Evolutionary conservation across 2,113 vertebrate species (phyloP).

Genomic region (Pelecanoides urinatrix): DNA sequence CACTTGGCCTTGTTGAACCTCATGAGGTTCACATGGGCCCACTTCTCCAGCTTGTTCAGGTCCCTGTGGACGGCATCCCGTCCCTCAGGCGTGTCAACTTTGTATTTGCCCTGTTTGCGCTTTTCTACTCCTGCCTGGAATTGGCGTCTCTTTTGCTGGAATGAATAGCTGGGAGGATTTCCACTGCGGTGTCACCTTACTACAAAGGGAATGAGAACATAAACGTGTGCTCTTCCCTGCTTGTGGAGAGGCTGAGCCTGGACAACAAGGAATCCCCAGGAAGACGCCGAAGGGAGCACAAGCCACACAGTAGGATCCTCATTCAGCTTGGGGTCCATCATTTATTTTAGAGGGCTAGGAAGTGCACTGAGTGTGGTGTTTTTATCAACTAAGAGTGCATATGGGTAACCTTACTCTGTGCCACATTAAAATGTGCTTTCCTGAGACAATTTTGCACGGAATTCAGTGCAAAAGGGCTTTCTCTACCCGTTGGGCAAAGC

Average conservation of each 20-base stretch:
- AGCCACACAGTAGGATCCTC: not conserved
- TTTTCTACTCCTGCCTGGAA: not conserved
- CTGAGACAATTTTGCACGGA: not conserved
- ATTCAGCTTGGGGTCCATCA: rapidly evolving
- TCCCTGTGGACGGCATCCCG: too few species aligned
- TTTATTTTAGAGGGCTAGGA: not conserved
- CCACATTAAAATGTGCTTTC: not conserved
- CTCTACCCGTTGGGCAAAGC: not conserved
- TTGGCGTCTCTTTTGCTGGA: not conserved
- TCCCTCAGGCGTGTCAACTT: not conserved
- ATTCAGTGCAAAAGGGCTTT: not conserved
- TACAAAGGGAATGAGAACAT: not conserved
- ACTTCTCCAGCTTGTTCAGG: too few species aligned
- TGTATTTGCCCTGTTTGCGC: not conserved
- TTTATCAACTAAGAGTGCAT: not conserved
- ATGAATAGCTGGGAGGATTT: not conserved
- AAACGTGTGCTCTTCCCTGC: not conserved
- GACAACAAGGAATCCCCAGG: not conserved
- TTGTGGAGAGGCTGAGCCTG: not conserved
- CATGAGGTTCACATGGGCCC: too few species aligned
- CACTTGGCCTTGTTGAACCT: too few species aligned
- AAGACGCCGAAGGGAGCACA: not conserved
- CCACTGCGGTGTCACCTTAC: not conserved
- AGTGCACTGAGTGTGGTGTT: not conserved
- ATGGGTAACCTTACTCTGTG: not conserved